Conservation (phyloP, 2,797 vertebrate species). For the Squalus acanthias region DNA sequence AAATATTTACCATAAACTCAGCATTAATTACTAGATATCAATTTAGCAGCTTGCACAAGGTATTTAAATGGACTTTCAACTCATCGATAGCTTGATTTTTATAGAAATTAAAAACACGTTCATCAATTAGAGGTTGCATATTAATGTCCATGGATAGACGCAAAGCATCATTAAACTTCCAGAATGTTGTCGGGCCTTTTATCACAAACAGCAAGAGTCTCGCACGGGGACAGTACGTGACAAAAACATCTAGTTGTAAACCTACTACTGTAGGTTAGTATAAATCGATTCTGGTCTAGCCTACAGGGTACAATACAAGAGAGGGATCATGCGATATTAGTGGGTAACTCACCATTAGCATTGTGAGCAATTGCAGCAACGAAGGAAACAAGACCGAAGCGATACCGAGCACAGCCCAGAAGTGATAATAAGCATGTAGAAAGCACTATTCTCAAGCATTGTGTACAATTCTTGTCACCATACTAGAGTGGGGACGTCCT, state of each 20-base stretch:
- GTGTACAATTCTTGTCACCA: background rate
- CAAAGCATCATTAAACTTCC: background rate
- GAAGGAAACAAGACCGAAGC: background rate
- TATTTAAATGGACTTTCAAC: background rate
- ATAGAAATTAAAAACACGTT: background rate
- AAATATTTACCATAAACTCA: background rate
- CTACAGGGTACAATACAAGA: background rate
- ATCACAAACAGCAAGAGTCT: background rate
- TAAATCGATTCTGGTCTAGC: background rate
- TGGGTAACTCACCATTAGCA: too few relatives aligned
- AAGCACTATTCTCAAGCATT: background rate
- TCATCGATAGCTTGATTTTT: background rate
- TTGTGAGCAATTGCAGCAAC: background rate
- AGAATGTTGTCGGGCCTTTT: background rate
- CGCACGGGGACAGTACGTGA: background rate
- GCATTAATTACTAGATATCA: background rate
- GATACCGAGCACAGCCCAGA: background rate
- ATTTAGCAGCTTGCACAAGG: background rate
- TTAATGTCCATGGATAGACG: background rate
- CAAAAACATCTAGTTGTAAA: background rate
- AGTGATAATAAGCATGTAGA: background rate
- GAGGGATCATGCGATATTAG: background rate
- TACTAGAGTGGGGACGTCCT: background rate
- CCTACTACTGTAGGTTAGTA: background rate
- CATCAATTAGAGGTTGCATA: background rate